Percentiles rank a stretch among this genome's conserved stretches.
phyloP scores from a whole-genome alignment of 2,113 vertebrate species.

The Gobio gobio region DNA sequence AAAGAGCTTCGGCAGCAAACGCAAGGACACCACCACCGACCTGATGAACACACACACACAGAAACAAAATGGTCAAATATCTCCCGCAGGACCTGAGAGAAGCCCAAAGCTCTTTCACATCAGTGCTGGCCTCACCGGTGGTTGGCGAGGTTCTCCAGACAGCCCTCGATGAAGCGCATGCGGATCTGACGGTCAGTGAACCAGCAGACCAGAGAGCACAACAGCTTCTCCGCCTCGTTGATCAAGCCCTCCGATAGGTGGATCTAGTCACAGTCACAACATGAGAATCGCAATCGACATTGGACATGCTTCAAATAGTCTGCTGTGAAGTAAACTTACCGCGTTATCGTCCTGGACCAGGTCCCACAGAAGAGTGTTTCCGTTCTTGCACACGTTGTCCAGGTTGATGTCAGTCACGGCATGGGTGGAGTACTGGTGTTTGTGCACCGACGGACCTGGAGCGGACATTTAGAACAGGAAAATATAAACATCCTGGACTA shows the following conservation, averaged over 20 bases:
- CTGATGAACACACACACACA: conserved; percentile 71
- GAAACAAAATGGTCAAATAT: not conserved
- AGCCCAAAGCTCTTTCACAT: not conserved
- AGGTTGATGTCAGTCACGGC: conserved; percentile 97
- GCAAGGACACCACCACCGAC: conserved; percentile 96
- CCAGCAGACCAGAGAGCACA: conserved; percentile 98
- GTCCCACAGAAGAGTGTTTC: conserved; percentile 98
- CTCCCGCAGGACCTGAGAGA: not conserved
- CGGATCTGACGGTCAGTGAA: conserved; percentile 98
- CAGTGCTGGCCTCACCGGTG: conserved; percentile 82
- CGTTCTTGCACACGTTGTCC: conserved; percentile 99
- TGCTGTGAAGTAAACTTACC: conserved; percentile 71
- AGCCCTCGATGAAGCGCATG: conserved; percentile 99
- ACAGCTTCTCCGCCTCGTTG: conserved; percentile 97
- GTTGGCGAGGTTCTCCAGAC: conserved; percentile 96
- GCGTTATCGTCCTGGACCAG: conserved; percentile 99
- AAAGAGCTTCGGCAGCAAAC: conserved; percentile 95
- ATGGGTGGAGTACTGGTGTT: conserved; percentile 93
- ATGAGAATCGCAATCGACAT: not conserved
- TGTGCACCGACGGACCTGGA: conserved; percentile 93
- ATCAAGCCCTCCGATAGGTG: conserved; percentile 98
- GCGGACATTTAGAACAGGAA: not conserved
- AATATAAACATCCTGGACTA: not conserved
- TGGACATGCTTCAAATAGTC: not conserved
- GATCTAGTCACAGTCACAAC: conserved; percentile 76